phyloP scores from a whole-genome alignment of 1,140 invertebrate genomes.

The Acromyrmex echinatior region DNA sequence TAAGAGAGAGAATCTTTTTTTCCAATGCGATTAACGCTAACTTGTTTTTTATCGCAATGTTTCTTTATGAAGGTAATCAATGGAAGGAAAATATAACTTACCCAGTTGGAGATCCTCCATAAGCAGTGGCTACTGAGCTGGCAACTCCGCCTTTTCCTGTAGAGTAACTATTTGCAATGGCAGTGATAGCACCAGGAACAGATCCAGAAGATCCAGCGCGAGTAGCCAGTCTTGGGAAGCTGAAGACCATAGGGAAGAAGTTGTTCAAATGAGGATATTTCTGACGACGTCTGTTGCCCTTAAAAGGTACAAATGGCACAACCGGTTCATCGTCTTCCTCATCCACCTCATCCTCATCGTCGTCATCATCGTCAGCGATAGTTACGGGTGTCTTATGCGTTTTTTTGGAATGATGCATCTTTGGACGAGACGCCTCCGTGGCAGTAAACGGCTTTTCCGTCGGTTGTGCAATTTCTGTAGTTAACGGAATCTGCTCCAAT shows the following conservation, averaged over 20 bases:
- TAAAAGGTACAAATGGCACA: slow-evolving; percentile 75
- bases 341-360: slow-evolving; percentile 78
- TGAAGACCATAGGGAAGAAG: slow-evolving; percentile 85
- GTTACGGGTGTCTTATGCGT: slow-evolving; percentile 72
- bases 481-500: slow-evolving; percentile 47
- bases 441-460: slow-evolving; percentile 60
- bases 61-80: background rate
- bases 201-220: slow-evolving; percentile 75
- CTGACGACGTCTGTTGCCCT: slow-evolving; percentile 74
- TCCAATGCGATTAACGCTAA: background rate
- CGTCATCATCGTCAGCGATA: slow-evolving; percentile 59
- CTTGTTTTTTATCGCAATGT: background rate
- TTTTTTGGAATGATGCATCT: slow-evolving; percentile 68
- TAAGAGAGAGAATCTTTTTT: background rate
- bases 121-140: slow-evolving; percentile 86
- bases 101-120: slow-evolving; percentile 82
- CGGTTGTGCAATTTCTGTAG: slow-evolving; percentile 59
- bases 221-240: slow-evolving; percentile 77
- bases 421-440: slow-evolving; percentile 67
- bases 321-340: slow-evolving; percentile 76
- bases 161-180: slow-evolving; percentile 87
- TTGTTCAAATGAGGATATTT: slow-evolving; percentile 80
- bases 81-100: slow-evolving; percentile 47
- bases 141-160: slow-evolving; percentile 86
- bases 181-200: slow-evolving; percentile 82